Evolutionary conservation across 2,797 vertebrate species (phyloP).

Genomic region (Chelidonichthys spinosus): DNA sequence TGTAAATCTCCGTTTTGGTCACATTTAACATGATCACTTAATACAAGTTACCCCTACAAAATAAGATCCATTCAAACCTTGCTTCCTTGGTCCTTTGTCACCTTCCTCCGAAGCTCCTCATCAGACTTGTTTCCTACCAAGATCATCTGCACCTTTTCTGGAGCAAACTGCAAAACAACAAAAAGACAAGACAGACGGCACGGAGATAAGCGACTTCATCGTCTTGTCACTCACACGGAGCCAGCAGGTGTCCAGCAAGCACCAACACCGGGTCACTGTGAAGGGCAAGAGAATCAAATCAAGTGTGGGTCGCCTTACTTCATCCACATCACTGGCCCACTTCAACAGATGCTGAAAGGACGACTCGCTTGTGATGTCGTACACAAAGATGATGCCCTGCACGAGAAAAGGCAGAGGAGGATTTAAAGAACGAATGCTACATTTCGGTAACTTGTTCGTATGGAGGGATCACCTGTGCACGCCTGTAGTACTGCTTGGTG

Average conservation of each 20-base stretch:
- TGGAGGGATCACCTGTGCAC: constrained; percentile 88
- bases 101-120: constrained; percentile 89
- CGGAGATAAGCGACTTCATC: constrained; percentile 9
- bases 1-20: background rate
- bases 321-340: constrained; percentile 95
- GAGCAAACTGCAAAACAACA: constrained; percentile 82
- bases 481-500: constrained; percentile 96
- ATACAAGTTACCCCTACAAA: background rate
- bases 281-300: constrained; percentile 8
- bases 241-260: background rate
- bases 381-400: constrained; percentile 94
- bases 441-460: background rate
- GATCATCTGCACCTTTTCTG: constrained; percentile 90
- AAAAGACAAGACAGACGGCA: background rate
- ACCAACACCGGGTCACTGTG: constrained; percentile 17
- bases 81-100: constrained; percentile 89
- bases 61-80: constrained; percentile 82
- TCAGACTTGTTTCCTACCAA: constrained; percentile 94
- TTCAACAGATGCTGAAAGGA: constrained; percentile 96
- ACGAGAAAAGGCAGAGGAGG: constrained; percentile 10
- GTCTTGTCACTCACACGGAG: constrained; percentile 26
- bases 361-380: constrained; percentile 90
- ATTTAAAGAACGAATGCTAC: constrained; percentile 3
- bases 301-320: constrained; percentile 81
- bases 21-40: background rate